Evolutionary conservation across 2,888 invertebrate species (phyloP).

Genomic region (Netelia virgata): DNA sequence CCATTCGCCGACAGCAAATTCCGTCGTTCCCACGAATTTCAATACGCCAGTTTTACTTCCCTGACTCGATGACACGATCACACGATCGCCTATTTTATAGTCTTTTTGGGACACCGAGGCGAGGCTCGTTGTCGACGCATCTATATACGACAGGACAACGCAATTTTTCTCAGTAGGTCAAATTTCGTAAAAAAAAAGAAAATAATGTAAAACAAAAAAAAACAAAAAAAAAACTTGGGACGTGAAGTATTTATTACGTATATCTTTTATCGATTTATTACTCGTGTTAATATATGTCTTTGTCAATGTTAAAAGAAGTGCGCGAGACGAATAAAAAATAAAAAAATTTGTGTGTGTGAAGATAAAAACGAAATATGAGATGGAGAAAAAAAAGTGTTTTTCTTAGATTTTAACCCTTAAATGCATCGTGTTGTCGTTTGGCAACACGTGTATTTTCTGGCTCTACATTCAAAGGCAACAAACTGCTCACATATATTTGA

Average conservation of each 20-base stretch:
- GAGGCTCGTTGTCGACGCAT: constrained; percentile 86
- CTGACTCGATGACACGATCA: constrained; percentile 94
- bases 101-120: constrained; percentile 86
- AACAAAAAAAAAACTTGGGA: neutral
- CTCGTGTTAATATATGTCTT: neutral
- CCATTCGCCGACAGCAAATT: constrained; percentile 97
- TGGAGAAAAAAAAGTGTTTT: neutral
- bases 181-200: neutral
- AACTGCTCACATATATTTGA: too few species aligned
- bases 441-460: too few species aligned
- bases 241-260: neutral
- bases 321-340: neutral
- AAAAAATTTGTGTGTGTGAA: neutral
- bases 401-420: neutral
- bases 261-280: neutral
- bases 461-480: too few species aligned
- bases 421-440: too few species aligned
- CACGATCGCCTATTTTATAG: constrained; percentile 94
- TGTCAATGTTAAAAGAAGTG: neutral
- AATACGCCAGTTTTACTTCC: constrained; percentile 96
- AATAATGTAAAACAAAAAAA: neutral
- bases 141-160: constrained; percentile 78
- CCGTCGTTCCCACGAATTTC: constrained; percentile 94
- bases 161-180: neutral
- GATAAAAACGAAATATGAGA: neutral